These are phyloP conservation scores for Chaetura pelagica DNA, from an alignment of 2,113 vertebrate species.

Conservation along the genomic window DNA sequence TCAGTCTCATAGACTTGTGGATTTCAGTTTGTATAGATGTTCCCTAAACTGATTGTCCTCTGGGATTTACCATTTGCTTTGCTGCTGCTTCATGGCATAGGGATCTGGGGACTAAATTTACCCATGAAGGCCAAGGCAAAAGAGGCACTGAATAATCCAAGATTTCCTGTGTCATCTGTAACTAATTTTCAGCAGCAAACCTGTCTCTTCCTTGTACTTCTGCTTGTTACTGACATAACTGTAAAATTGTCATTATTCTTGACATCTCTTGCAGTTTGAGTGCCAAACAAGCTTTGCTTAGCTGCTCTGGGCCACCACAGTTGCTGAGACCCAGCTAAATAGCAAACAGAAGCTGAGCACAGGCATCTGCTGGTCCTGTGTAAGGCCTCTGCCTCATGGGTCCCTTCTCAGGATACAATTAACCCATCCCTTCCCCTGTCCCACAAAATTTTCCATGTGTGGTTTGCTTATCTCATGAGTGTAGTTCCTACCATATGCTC, in stretches of 20 bases:
- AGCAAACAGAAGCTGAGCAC: not conserved
- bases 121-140: not conserved
- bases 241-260: not conserved
- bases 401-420: not conserved
- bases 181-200: not conserved
- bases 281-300: not conserved
- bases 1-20: not conserved
- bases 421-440: rapidly evolving
- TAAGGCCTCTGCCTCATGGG: not conserved
- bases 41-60: not conserved
- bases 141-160: not conserved
- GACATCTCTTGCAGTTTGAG: not conserved
- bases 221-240: not conserved
- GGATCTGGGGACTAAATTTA: not conserved
- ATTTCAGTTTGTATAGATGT: not conserved
- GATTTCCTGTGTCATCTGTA: not conserved
- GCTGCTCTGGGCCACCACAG: not conserved
- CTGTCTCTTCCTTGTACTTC: not conserved
- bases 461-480: not conserved
- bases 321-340: not conserved
- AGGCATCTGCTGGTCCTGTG: rapidly evolving
- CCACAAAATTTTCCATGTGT: not conserved
- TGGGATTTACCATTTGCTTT: not conserved
- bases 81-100: not conserved
- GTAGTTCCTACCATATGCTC: not conserved